phyloP scores from a whole-genome alignment of 2,888 invertebrate genomes.

The Diarsia dahlii region DNA sequence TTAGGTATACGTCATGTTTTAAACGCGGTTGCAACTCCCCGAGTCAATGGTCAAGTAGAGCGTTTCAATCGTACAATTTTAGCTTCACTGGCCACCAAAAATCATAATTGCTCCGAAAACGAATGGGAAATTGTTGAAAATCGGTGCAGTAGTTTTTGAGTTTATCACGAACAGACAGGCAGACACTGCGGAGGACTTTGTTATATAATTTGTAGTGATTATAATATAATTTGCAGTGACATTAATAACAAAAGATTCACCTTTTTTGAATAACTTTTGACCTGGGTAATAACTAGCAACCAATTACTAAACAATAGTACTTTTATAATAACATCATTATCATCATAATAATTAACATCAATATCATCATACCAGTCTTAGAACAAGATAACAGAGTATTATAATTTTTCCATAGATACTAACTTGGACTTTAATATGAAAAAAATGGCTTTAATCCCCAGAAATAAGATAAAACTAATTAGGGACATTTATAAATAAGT shows the following conservation, averaged over 20 bases:
- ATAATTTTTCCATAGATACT: not conserved
- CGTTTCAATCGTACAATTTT: too few species aligned
- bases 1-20: too few species aligned
- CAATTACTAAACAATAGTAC: not conserved
- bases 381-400: conserved; percentile 22
- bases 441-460: not conserved
- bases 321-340: conserved; percentile 1
- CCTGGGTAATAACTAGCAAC: conserved; percentile 4
- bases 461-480: conserved; percentile 40
- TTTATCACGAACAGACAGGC: too few species aligned
- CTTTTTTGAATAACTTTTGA: not conserved
- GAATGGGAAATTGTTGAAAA: too few species aligned
- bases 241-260: not conserved
- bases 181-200: too few species aligned
- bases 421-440: not conserved
- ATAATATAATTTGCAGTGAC: too few species aligned
- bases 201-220: too few species aligned
- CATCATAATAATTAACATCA: not conserved
- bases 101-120: too few species aligned
- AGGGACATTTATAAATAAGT: not conserved
- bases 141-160: too few species aligned
- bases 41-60: too few species aligned
- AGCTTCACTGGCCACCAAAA: too few species aligned
- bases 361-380: conserved; percentile 4
- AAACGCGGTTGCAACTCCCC: too few species aligned